A percentile compares a stretch with the other conserved stretches of the same genome.
phyloP scores from a whole-genome alignment of 2,113 vertebrate genomes.

The Callocephalon fimbriatum region DNA sequence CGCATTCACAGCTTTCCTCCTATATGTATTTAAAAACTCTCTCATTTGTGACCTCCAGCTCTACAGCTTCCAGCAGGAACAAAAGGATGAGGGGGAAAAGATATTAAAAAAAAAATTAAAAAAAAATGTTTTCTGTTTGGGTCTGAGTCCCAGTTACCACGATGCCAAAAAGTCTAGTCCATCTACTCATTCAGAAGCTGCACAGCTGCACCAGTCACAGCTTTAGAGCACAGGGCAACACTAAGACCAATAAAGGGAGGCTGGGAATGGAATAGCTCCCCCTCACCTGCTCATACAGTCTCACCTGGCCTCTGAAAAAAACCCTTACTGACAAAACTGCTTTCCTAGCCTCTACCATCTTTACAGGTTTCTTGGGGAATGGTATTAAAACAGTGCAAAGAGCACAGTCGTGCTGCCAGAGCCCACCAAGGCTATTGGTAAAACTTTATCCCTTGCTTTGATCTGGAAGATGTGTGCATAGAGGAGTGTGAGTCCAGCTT shows the following conservation, averaged over 20 bases:
- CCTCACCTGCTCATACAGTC: background rate
- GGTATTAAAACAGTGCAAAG: background rate
- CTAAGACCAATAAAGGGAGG: background rate
- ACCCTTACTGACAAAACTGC: background rate
- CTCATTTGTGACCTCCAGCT: background rate
- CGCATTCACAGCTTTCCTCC: background rate
- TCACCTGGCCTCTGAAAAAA: background rate
- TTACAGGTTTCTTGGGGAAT: background rate
- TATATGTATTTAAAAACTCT: background rate
- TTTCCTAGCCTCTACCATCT: background rate
- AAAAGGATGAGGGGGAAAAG: fast-evolving
- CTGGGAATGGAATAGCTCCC: background rate
- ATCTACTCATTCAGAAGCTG: background rate
- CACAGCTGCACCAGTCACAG: background rate
- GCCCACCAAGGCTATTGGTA: background rate
- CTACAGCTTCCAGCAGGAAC: background rate
- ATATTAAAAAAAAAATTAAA: background rate
- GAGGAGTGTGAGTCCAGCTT: background rate
- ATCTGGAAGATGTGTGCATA: background rate
- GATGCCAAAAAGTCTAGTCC: background rate
- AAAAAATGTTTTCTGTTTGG: background rate
- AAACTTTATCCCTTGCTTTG: background rate
- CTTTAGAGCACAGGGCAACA: background rate
- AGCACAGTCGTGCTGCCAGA: background rate
- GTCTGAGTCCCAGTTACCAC: background rate